Conservation (phyloP, 2,888 invertebrate genomes). For the Mactromeris polynyma region DNA sequence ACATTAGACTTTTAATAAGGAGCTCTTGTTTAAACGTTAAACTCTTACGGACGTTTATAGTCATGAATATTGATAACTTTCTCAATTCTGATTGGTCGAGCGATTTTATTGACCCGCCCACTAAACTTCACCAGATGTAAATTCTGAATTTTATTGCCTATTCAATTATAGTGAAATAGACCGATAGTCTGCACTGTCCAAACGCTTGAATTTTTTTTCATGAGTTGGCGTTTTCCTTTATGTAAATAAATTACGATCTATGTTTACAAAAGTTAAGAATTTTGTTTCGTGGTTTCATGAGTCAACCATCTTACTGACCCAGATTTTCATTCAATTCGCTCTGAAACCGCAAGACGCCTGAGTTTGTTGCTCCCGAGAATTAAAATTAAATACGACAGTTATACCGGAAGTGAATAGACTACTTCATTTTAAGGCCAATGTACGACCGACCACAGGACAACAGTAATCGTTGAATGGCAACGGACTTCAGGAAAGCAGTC, state of each 20-base stretch:
- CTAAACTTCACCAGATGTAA: slow-evolving; percentile 25
- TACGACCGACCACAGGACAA: no score
- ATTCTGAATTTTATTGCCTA: slow-evolving; percentile 40
- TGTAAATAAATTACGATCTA: slow-evolving; percentile 15
- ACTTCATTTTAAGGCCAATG: neutral
- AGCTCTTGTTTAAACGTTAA: slow-evolving; percentile 31
- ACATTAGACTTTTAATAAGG: slow-evolving; percentile 35
- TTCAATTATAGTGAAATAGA: slow-evolving; percentile 40
- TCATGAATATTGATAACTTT: slow-evolving; percentile 40
- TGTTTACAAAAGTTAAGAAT: slow-evolving; percentile 34
- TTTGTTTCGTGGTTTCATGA: slow-evolving; percentile 6
- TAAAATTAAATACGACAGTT: neutral
- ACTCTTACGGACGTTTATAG: slow-evolving; percentile 10
- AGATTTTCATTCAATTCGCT: neutral
- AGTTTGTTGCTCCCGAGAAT: neutral
- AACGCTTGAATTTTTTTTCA: neutral
- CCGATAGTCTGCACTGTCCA: slow-evolving; percentile 16
- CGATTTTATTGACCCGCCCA: neutral
- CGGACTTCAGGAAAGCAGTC: no score
- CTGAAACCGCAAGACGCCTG: neutral
- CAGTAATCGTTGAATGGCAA: no score
- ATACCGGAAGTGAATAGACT: neutral
- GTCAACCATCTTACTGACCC: slow-evolving; percentile 24
- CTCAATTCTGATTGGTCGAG: slow-evolving; percentile 5
- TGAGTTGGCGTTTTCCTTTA: neutral